Evolutionary conservation across 2,113 vertebrate species (phyloP).

Genomic region (Glareola pratincola): DNA sequence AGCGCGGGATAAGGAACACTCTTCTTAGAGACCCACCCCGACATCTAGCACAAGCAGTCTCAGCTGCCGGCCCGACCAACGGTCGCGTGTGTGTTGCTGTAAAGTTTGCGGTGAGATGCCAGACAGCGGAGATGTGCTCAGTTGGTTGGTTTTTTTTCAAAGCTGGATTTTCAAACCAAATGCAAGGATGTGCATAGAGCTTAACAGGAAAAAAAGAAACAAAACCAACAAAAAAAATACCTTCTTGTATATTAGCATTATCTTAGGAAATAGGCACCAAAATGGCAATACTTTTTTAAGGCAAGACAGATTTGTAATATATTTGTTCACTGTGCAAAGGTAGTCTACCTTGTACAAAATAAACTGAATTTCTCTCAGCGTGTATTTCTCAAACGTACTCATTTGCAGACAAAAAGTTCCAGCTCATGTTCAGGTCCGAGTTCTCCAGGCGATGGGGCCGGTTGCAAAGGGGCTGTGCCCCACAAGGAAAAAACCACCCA

Average conservation of each 20-base stretch:
- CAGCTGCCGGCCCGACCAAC: neutral
- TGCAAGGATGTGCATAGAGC: slow-evolving; percentile 31
- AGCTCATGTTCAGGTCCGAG: accelerated
- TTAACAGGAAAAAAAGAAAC: slow-evolving; percentile 2
- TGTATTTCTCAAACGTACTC: neutral
- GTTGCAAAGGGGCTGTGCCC: neutral
- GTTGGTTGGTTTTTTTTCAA: neutral
- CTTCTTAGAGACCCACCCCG: neutral
- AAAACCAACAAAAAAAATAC: neutral
- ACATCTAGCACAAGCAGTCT: slow-evolving; percentile 30
- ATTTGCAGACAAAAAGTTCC: neutral
- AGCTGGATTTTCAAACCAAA: slow-evolving; percentile 58
- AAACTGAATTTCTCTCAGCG: slow-evolving; percentile 72
- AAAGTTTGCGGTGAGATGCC: neutral
- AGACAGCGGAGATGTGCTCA: slow-evolving; percentile 1
- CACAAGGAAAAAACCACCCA: accelerated
- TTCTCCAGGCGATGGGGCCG: neutral
- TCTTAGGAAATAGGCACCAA: slow-evolving; percentile 56
- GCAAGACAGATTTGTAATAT: slow-evolving; percentile 77
- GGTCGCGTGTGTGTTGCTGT: neutral
- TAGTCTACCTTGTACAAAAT: slow-evolving; percentile 76
- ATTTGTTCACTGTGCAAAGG: slow-evolving; percentile 75
- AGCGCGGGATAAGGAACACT: neutral
- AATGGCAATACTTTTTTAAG: slow-evolving; percentile 82
- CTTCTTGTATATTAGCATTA: slow-evolving; percentile 39